Percentiles rank a stretch among this genome's conserved stretches.
Conservation (phyloP, 2,797 vertebrate genomes). For the Cryptoprocta ferox region DNA sequence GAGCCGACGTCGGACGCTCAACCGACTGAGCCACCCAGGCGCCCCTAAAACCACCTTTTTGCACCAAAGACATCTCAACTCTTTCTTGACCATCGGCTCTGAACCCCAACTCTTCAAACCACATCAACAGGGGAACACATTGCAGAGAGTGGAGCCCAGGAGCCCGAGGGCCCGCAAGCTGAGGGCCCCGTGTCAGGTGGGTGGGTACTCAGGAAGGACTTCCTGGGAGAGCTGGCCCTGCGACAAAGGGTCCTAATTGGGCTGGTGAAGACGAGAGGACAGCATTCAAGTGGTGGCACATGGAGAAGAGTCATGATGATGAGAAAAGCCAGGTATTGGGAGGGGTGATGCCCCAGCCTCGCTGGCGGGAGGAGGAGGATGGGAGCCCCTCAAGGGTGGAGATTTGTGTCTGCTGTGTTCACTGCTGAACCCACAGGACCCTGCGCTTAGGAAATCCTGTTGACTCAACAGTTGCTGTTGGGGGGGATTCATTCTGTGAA, state of each 20-base stretch:
- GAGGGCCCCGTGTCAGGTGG: neutral
- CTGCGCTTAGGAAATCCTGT: neutral
- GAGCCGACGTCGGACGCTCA: too few relatives aligned
- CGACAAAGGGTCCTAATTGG: neutral
- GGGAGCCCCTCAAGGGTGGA: neutral
- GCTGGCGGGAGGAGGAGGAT: rapidly evolving
- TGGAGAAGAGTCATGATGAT: neutral
- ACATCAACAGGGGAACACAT: neutral
- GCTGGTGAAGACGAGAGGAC: neutral
- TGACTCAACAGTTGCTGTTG: neutral
- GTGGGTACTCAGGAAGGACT: neutral
- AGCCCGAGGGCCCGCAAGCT: neutral
- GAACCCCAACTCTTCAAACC: too few relatives aligned
- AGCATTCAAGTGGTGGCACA: neutral
- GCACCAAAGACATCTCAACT: too few relatives aligned
- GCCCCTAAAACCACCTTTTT: too few relatives aligned
- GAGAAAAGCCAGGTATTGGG: neutral
- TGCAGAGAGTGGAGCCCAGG: neutral
- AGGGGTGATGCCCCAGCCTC: neutral
- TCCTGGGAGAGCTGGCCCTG: neutral
- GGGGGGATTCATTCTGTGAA: neutral
- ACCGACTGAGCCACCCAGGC: too few relatives aligned
- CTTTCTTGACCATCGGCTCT: too few relatives aligned
- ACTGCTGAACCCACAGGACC: neutral
- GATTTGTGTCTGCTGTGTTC: neutral